Evolutionary conservation across 2,797 vertebrate species (phyloP).

Genomic region (Artibeus jamaicensis): DNA sequence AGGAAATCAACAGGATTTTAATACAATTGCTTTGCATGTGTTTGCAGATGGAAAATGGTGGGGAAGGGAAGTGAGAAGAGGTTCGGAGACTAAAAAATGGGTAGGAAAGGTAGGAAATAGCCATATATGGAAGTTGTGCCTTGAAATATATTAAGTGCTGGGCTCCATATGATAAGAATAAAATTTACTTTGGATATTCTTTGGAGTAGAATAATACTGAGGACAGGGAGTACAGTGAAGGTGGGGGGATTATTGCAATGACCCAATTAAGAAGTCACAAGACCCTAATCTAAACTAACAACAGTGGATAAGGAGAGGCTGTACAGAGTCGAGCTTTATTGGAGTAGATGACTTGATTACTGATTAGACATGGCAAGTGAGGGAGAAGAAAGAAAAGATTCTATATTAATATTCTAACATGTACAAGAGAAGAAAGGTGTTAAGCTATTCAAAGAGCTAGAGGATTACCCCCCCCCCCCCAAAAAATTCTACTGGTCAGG

Average conservation of each 20-base stretch:
- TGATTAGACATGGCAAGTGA: not conserved
- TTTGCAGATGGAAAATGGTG: not conserved
- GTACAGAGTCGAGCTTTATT: not conserved
- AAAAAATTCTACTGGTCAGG: not conserved
- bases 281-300: not conserved
- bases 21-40: not conserved
- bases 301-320: not conserved
- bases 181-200: not conserved
- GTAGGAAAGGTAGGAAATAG: not conserved
- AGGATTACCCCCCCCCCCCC: not conserved
- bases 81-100: not conserved
- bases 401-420: not conserved
- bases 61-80: not conserved
- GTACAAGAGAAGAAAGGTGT: not conserved
- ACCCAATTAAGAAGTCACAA: not conserved
- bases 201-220: not conserved
- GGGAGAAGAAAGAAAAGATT: not conserved
- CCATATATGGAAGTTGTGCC: not conserved
- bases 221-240: not conserved
- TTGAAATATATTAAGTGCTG: not conserved
- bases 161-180: not conserved
- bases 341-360: not conserved
- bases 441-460: not conserved
- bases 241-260: not conserved
- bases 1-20: not conserved